These are phyloP conservation scores for Drosophila oshimai DNA, from an alignment of 1,140 invertebrate species.

Conservation along the genomic window DNA sequence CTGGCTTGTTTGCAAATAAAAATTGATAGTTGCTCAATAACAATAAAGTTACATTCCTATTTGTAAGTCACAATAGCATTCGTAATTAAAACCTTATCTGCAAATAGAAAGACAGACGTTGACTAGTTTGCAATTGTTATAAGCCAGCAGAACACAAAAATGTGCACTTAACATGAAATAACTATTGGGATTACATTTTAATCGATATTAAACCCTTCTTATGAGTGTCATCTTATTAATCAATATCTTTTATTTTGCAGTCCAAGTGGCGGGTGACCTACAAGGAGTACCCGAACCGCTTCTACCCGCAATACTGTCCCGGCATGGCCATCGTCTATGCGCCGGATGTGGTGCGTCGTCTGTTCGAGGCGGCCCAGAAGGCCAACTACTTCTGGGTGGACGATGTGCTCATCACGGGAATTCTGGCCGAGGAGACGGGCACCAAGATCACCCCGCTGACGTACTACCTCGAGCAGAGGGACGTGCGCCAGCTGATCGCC, in stretches of 20 bases:
- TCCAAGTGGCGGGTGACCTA: slow-evolving; percentile 91
- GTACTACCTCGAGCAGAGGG: slow-evolving; percentile 82
- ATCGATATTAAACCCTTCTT: not conserved
- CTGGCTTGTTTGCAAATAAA: too few species aligned
- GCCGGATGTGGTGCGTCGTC: slow-evolving; percentile 86
- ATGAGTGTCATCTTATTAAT: not conserved
- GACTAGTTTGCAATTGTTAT: too few species aligned
- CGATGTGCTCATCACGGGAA: slow-evolving; percentile 91
- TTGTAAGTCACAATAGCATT: too few species aligned
- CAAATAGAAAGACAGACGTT: too few species aligned
- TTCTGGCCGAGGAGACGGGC: slow-evolving; percentile 86
- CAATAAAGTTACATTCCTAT: too few species aligned
- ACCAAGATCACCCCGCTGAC: slow-evolving; percentile 84
- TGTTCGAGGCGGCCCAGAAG: slow-evolving; percentile 87
- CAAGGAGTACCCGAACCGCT: slow-evolving; percentile 86
- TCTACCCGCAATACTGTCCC: slow-evolving; percentile 89
- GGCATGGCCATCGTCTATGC: slow-evolving; percentile 91
- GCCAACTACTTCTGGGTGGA: slow-evolving; percentile 92
- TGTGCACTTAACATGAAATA: too few species aligned
- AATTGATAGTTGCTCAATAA: too few species aligned
- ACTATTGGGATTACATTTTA: not conserved
- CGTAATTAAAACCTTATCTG: too few species aligned
- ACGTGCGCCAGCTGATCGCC: slow-evolving; percentile 59
- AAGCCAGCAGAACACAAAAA: too few species aligned
- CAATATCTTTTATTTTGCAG: slow-evolving; percentile 4